Evolutionary conservation across 2,888 invertebrate genomes (phyloP).

Genomic region (Drosophila gaucha): DNA sequence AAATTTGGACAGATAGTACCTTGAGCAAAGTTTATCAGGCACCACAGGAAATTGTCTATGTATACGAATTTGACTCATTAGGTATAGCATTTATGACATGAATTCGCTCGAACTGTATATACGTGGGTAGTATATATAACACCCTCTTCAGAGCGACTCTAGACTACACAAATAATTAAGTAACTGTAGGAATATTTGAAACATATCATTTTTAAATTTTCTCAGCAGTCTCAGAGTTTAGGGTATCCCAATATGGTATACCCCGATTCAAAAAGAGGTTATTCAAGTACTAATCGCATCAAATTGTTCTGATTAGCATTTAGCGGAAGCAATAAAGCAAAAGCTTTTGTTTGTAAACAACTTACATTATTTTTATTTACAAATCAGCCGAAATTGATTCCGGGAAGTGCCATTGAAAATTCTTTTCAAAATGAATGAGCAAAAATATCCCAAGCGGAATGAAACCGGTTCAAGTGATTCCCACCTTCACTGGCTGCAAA

Average conservation of each 20-base stretch:
- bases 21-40: conserved; percentile 59
- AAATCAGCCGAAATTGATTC: conserved; percentile 35
- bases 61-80: conserved; percentile 40
- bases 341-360: conserved; percentile 49
- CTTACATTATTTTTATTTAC: conserved; percentile 44
- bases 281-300: conserved; percentile 14
- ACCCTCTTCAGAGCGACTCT: background rate
- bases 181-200: background rate
- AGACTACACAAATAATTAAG: background rate
- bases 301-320: conserved; percentile 41
- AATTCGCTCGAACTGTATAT: background rate
- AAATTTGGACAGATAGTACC: conserved; percentile 16
- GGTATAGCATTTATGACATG: conserved; percentile 9
- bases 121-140: conserved; percentile 18
- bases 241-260: background rate
- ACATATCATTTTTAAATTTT: background rate
- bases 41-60: conserved; percentile 56
- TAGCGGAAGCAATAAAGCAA: conserved; percentile 49
- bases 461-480: conserved; percentile 13
- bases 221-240: background rate
- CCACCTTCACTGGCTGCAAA: conserved; percentile 5
- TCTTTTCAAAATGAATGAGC: conserved; percentile 26
- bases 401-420: conserved; percentile 26
- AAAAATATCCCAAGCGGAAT: conserved; percentile 26
- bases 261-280: background rate